phyloP scores from a whole-genome alignment of 2,797 vertebrate species.

The Salarias fasciatus region DNA sequence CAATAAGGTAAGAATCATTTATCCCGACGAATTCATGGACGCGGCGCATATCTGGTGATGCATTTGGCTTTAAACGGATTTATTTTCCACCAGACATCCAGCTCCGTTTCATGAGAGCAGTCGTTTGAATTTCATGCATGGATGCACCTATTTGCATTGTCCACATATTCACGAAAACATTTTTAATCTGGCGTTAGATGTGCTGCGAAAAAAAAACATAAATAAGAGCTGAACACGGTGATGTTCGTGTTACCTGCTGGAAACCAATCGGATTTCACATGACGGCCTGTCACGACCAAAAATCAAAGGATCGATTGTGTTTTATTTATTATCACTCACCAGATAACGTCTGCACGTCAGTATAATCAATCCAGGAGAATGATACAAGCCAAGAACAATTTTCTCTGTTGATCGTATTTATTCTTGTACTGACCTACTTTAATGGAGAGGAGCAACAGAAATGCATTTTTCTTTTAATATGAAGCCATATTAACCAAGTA shows the following conservation, averaged over 20 bases:
- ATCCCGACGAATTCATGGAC: not conserved
- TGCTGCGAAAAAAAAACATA: too few species aligned
- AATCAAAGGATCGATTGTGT: not conserved
- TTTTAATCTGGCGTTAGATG: not conserved
- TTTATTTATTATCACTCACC: slow-evolving; percentile 4
- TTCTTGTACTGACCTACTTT: slow-evolving; percentile 55
- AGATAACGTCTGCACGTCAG: slow-evolving; percentile 7
- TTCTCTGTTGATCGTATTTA: slow-evolving; percentile 26
- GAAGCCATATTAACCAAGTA: not conserved
- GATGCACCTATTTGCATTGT: slow-evolving; percentile 10
- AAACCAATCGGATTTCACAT: not conserved
- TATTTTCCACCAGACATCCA: slow-evolving; percentile 1
- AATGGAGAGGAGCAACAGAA: slow-evolving; percentile 13
- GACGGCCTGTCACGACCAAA: slow-evolving; percentile 19
- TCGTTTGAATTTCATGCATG: slow-evolving; percentile 10
- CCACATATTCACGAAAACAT: too few species aligned
- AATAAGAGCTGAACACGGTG: not conserved
- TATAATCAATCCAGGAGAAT: not conserved
- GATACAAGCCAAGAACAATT: slow-evolving; percentile 1
- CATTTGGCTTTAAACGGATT: not conserved
- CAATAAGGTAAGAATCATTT: slow-evolving; percentile 45
- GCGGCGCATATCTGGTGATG: not conserved
- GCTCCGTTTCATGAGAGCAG: slow-evolving; percentile 18
- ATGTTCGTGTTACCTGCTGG: not conserved
- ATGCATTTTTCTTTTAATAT: slow-evolving; percentile 4